Percentiles rank a stretch among this genome's conserved stretches.
These are phyloP conservation scores for Marmota monax DNA, from an alignment of 2,113 vertebrate genomes.

Conservation along the genomic window DNA sequence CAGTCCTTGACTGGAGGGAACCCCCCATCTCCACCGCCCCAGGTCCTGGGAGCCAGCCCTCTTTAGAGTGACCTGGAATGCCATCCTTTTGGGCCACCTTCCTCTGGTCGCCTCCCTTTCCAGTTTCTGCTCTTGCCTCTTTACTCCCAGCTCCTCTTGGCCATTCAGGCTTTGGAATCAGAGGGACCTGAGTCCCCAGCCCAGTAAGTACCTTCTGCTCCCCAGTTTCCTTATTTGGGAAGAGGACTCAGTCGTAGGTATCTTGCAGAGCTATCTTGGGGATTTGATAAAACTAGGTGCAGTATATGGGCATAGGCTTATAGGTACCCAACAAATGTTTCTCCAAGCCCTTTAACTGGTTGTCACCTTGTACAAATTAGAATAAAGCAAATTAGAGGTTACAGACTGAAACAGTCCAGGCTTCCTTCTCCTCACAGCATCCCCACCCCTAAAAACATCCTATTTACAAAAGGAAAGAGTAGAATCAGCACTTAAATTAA, in stretches of 20 bases:
- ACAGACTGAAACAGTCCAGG: neutral
- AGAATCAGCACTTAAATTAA: slow-evolving; percentile 1
- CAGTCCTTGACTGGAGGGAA: neutral
- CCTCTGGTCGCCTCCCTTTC: neutral
- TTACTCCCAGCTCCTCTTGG: neutral
- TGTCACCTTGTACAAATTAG: neutral
- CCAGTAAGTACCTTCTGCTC: neutral
- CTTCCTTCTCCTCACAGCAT: neutral
- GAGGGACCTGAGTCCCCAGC: neutral
- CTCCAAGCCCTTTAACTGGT: neutral
- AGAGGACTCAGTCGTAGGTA: no score
- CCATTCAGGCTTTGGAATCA: neutral
- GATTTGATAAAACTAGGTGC: neutral
- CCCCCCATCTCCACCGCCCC: no score
- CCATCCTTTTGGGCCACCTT: neutral
- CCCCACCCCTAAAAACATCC: slow-evolving; percentile 7
- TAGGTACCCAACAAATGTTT: neutral
- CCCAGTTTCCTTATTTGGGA: neutral
- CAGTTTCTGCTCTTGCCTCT: neutral
- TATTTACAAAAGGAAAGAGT: neutral
- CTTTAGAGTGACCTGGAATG: neutral
- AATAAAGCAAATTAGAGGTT: slow-evolving; percentile 33
- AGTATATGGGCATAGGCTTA: neutral
- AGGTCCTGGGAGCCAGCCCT: neutral
- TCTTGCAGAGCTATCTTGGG: neutral